Evolutionary conservation across 1,140 invertebrate species (phyloP), one percentile per base, ranked within the genome.

Genomic region (Parapsyche elsis): DNA sequence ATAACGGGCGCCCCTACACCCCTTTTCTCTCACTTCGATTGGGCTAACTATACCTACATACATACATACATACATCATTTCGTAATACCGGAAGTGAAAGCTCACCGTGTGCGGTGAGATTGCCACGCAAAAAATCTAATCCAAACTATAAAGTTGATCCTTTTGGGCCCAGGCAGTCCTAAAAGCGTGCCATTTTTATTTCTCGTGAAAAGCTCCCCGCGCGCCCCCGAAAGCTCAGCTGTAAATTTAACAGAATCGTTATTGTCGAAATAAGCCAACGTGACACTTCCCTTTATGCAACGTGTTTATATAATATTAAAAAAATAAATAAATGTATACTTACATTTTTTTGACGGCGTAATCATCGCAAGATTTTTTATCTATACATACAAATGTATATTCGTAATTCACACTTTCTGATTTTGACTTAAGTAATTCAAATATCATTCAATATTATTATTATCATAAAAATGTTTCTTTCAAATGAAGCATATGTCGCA

Each of bases 71-170:
- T 38, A 38, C 7, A 38, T 38, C 30, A 38, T 38, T 38, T 7
- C 2, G 30, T 38, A 7, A 7, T 38, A 38, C 30, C n/a, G n/a
- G 30, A 4, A 38, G 2, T 7, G 30, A 7, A 38, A 38, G 30
- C 30, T 38, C 1, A 38, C 30, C 30, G 30, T 71, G 23, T 71
- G 26, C 19, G 38, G 12, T 44, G 30, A 71, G 70, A 16, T 30
- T 26, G 21, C 5, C 23, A 71, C 70, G 26, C 26, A 26, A 71
- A 71, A 71, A 70, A 67, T 19, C 76, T 78, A 78, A 78, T 78
- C 67, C 76, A 67, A 78, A 78, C 76, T 78, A 78, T 78, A 78
- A 78, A 78, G 21, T 78, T 71, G 45, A 67, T 71, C 67, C 76
- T 71, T 71, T 71, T 9, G 64, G 76, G 64, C 46, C 45, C 67